Evolutionary conservation across 2,113 vertebrate genomes (phyloP), one percentile per base, ranked within the genome.

Genomic region (Vanacampus margaritifer): DNA sequence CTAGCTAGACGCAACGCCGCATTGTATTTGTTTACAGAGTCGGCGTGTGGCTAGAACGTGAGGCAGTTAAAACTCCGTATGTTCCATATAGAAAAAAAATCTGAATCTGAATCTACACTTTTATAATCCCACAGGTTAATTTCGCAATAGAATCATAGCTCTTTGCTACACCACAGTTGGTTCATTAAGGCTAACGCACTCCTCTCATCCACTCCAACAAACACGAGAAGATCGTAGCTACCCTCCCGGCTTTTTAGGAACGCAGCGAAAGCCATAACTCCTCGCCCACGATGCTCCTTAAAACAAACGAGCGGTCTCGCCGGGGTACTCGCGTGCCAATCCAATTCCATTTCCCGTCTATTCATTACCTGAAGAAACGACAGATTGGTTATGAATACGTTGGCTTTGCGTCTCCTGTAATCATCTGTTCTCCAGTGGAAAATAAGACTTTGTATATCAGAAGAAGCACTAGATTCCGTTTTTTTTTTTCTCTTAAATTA

Each of bases 231-330:
- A 21, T 4, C 21, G 1, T 24, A 2, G 13, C 35, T 21, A 4
- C 19, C 58, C 58, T 37, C 19, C 35, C 5, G 23, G 37, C 37
- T 37, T 62, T 43, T 62, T 43, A 17, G 60, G 37, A 43, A 62
- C 13, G 1, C 8, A 6, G 10, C 10, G 11, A 23, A 61, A 61
- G 59, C 36, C 46, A 36, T 65, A 21, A 65, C 32, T 65, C 21
- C 23, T 23, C 24, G 39, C 43, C 16, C 17, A 53, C n/a, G 21
- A 37, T 6, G 35, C 35, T 53, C 35, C 21, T 32, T 65, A 65
- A 86, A 85, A 84, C 81, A 90, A 86, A 90, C 86, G 88, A 76
- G 74, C 80, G 78, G 71, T 87, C 82, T 89, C 87, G 58, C 71
- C 60, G 86, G 85, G 78, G 69, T 79, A 76, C 85, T 87, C 82